Evolutionary conservation across 1,140 invertebrate species (phyloP).

Genomic region (Diprion similis): DNA sequence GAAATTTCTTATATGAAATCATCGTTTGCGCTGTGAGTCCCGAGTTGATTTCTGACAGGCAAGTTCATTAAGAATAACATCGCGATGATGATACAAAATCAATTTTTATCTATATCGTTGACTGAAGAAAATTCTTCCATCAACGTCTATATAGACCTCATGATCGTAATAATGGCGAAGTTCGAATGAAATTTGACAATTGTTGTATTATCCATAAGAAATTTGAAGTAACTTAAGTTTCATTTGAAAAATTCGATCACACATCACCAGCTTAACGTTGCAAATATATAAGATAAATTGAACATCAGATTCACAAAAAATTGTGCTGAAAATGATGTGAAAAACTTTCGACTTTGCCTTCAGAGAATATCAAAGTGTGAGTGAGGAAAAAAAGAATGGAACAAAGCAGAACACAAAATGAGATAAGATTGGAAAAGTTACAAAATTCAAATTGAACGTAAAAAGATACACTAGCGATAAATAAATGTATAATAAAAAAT

Average conservation of each 20-base stretch:
- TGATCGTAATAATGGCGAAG: not conserved
- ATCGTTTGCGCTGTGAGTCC: not conserved
- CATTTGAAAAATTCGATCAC: not conserved
- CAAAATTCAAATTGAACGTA: not conserved
- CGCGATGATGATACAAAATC: too few species aligned
- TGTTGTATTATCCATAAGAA: not conserved
- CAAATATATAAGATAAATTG: not conserved
- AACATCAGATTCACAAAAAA: not conserved
- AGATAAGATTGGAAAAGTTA: not conserved
- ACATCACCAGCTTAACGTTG: not conserved
- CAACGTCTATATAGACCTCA: too few species aligned
- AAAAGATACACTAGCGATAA: not conserved
- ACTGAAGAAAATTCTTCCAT: too few species aligned
- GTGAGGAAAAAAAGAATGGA: not conserved
- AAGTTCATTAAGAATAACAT: too few species aligned
- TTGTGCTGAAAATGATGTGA: not conserved
- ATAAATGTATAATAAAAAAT: constrained; percentile 1
- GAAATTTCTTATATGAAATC: not conserved
- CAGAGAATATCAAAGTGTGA: not conserved
- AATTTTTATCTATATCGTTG: too few species aligned
- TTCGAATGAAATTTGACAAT: not conserved
- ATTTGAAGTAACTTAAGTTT: too few species aligned
- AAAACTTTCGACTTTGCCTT: not conserved
- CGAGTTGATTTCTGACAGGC: too few species aligned
- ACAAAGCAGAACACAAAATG: not conserved